Base-by-base conservation (phyloP, 1,140 invertebrate species). In the Drosophila teissieri region DNA sequence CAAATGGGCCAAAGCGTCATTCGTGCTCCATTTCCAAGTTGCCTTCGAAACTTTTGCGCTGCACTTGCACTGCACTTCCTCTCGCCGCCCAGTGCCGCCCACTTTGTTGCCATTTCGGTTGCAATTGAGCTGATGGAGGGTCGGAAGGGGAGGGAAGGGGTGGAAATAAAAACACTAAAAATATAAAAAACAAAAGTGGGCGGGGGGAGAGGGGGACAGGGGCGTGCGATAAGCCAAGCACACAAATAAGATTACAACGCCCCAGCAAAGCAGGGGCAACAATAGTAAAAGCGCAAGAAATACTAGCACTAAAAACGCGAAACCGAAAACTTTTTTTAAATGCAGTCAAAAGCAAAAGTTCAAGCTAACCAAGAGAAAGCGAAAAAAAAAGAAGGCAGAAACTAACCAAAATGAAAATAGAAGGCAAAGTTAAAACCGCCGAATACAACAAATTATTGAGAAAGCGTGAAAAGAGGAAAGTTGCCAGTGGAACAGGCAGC, bases 181-280 rank as follows among this genome's bases (percentile, higher is more conserved):
- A 63, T 7, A 31, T 34, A 14, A 31, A 44, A 45, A 65, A 10
- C n/a, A n/a, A 31, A 42, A 60, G 37, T 27, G 51, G 65, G 65
- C 67, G 24, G 19, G n/a, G n/a, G n/a, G n/a, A n/a, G n/a, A n/a
- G n/a, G n/a, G n/a, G 52, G 51, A 63, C 52, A 45, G 46, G 64
- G 64, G 73, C 80, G 79, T 74, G 80, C 80, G 80, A 84, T 84
- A 84, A 84, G 80, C 80, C 79, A 60, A 54, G 80, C 76, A 65
- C 72, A 76, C 57, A 82, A 84, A 84, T 76, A 79, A 83, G 80
- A 79, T 84, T 83, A 79, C 56, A 81, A 68, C 73, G 53, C 65
- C 27, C 51, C 34, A 46, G 53, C 60, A 63, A 53, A 60, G 65
- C 57, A 72, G 40, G 37, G 39, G 55, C 39, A 62, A 65, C 22